phyloP scores from a whole-genome alignment of 2,888 invertebrate genomes.

The Drosophila tripunctata region DNA sequence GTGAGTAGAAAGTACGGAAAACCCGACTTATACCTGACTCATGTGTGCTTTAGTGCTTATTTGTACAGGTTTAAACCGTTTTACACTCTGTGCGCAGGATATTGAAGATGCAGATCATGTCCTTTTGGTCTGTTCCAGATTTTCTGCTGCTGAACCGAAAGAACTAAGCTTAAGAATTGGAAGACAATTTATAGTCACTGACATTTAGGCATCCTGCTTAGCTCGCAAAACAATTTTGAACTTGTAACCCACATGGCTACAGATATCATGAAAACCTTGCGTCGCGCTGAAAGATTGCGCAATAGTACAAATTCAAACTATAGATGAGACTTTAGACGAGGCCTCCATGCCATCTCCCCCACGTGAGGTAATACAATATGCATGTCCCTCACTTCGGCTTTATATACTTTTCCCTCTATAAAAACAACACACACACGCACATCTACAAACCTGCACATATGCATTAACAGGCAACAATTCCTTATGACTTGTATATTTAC shows the following conservation, averaged over 20 bases:
- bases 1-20: no score
- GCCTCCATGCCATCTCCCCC: not conserved
- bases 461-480: not conserved
- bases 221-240: conserved; percentile 7
- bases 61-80: not conserved
- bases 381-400: no score
- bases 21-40: not conserved
- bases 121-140: not conserved
- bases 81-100: not conserved
- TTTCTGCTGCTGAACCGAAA: not conserved
- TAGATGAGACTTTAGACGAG: not conserved
- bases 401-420: no score
- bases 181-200: not conserved
- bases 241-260: not conserved
- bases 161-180: not conserved
- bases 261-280: not conserved
- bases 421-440: not conserved
- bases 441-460: no score
- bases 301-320: not conserved
- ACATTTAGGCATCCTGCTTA: conserved; percentile 4
- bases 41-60: not conserved
- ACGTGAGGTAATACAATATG: no score
- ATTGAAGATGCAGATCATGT: not conserved
- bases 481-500: conserved; percentile 45
- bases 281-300: not conserved